These are phyloP conservation scores for Littorina saxatilis DNA, from an alignment of 1,140 invertebrate species.

Conservation along the genomic window DNA sequence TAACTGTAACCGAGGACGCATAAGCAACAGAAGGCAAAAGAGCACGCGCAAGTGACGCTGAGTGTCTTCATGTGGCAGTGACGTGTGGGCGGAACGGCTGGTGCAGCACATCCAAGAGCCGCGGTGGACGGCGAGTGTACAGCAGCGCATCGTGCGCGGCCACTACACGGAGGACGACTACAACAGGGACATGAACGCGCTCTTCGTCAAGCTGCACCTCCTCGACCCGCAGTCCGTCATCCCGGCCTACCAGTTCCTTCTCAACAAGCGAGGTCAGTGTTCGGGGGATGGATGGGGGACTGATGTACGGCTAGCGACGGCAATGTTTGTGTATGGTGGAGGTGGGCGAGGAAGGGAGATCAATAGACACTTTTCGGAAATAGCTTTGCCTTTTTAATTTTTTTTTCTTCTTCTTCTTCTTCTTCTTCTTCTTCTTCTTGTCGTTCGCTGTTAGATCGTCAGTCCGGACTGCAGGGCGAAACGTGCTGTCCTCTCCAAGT, in stretches of 20 bases:
- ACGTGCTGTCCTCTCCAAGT: too few relatives aligned
- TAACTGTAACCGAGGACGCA: too few relatives aligned
- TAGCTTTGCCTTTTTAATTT: too few relatives aligned
- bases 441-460: too few relatives aligned
- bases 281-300: neutral
- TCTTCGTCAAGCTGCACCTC: constrained; percentile 72
- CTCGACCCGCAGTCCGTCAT: constrained; percentile 71
- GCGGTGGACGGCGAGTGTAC: constrained; percentile 59
- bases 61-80: constrained; percentile 31
- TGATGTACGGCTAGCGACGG: neutral
- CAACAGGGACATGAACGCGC: constrained; percentile 70
- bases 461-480: too few relatives aligned
- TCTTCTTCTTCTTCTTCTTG: too few relatives aligned
- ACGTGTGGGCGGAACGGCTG: constrained; percentile 67
- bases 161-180: constrained; percentile 64
- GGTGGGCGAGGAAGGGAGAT: too few relatives aligned
- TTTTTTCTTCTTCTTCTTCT: too few relatives aligned
- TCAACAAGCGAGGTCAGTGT: constrained; percentile 63
- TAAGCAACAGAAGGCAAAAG: too few relatives aligned
- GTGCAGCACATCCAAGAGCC: constrained; percentile 61
- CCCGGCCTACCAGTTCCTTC: constrained; percentile 67
- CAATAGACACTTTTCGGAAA: too few relatives aligned
- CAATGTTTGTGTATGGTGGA: too few relatives aligned
- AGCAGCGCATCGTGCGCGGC: constrained; percentile 63
- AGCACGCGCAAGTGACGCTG: too few relatives aligned